Conservation (phyloP, 2,888 invertebrate genomes). For the Carabus problematicus region DNA sequence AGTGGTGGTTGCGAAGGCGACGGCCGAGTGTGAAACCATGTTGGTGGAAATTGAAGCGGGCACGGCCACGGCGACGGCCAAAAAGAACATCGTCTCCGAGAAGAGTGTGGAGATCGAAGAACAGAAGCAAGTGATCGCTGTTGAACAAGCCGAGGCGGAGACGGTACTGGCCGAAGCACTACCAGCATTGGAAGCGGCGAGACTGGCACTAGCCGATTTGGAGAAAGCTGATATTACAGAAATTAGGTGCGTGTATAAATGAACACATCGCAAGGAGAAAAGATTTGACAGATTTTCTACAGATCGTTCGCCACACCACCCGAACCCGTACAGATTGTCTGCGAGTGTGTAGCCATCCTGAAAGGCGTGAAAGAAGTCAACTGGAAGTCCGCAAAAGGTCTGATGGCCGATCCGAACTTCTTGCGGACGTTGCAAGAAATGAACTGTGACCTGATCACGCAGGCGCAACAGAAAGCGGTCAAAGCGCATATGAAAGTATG, state of each 20-base stretch:
- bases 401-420: slow-evolving; percentile 93
- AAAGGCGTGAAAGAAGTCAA: slow-evolving; percentile 83
- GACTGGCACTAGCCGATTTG: slow-evolving; percentile 79
- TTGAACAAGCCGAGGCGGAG: slow-evolving; percentile 86
- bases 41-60: slow-evolving; percentile 77
- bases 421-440: slow-evolving; percentile 81
- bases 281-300: too few species aligned
- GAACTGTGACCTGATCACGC: slow-evolving; percentile 81
- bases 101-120: slow-evolving; percentile 85
- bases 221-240: slow-evolving; percentile 93
- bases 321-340: slow-evolving; percentile 86
- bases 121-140: slow-evolving; percentile 78
- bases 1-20: slow-evolving; percentile 81
- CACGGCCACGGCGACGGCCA: slow-evolving; percentile 74
- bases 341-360: slow-evolving; percentile 88
- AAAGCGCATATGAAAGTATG: slow-evolving; percentile 74
- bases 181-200: slow-evolving; percentile 84
- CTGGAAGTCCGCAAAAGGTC: slow-evolving; percentile 90
- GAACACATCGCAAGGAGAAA: too few species aligned
- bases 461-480: slow-evolving; percentile 73
- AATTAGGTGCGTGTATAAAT: slow-evolving; percentile 63
- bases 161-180: slow-evolving; percentile 80
- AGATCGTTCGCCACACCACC: slow-evolving; percentile 91
- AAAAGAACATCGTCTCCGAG: slow-evolving; percentile 79
- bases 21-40: slow-evolving; percentile 80